Conservation (phyloP, 1,140 invertebrate genomes). For the Babylonia areolata region DNA sequence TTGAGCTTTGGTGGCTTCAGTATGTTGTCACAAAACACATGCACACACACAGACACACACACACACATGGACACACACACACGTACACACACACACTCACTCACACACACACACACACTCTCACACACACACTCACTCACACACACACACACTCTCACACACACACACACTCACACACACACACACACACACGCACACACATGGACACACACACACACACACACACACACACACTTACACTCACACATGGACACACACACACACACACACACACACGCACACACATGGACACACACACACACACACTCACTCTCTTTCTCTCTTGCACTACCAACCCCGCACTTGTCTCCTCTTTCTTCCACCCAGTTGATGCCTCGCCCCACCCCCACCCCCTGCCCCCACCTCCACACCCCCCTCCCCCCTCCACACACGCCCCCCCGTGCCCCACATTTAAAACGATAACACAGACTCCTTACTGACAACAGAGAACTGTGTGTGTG, state of each 20-base stretch:
- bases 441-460: too few relatives aligned
- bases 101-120: not conserved
- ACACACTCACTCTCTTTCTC: too few relatives aligned
- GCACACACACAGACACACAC: too few relatives aligned
- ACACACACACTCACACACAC: not conserved
- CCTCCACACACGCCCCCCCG: too few relatives aligned
- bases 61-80: not conserved
- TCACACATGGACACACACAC: not conserved
- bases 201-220: not conserved
- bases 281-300: not conserved
- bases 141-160: not conserved
- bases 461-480: too few relatives aligned
- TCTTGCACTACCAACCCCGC: not conserved
- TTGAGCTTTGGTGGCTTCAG: too few relatives aligned
- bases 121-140: not conserved
- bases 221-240: not conserved
- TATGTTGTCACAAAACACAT: too few relatives aligned
- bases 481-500: too few relatives aligned
- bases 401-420: too few relatives aligned
- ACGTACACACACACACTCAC: not conserved
- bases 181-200: constrained; percentile 1
- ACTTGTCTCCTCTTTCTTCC: too few relatives aligned
- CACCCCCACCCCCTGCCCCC: too few relatives aligned
- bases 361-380: not conserved
- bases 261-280: constrained; percentile 2